Base-by-base conservation (phyloP, 2,113 vertebrate genomes). In the Lethenteron camtschaticum region DNA sequence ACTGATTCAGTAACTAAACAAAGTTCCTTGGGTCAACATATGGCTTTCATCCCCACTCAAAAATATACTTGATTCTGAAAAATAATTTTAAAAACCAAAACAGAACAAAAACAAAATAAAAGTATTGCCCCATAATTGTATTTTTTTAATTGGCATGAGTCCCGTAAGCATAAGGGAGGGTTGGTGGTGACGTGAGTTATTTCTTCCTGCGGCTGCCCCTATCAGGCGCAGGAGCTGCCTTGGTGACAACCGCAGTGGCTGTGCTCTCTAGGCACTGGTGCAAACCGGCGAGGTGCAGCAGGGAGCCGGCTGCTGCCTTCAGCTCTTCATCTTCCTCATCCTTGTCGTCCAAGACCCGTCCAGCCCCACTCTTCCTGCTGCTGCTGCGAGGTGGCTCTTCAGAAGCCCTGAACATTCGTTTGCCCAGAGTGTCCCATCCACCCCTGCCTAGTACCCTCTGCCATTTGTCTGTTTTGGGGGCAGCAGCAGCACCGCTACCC, bases 241-340 rank as follows among this genome's bases (percentile, higher is more conserved):
- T 41, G 41, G 41, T 41, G 41, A 41, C 41, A 41, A 41, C 41
- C 41, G 41, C 41, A 6, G 41, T 99, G 82, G 91, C 96, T 86
- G 96, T 99, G 87, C 96, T 99, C 78, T 99, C 95, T 85, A 99
- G 86, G 84, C 94, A 99, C 79, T 90, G 92, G 69, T 90, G 80
- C 71, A 99, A 89, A 72, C 94, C 94, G 2, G 92, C 94, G 79
- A 96, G 82, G 82, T 99, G 92, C 78, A 99, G 85, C 75, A 96
- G 87, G 0, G 90, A 96, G 56, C 94, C 94, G 2, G 94, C 94
- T 2, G 92, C 94, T 83, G 96, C 94, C 77, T 96, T 99, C 94
- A 99, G 96, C 81, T 99, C 94, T 85, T 96, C 92, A 24, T 96
- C 90, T 1, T 96, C 94, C 92, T 96, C 79, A 95, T 90, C 0